phyloP scores from a whole-genome alignment of 2,888 invertebrate genomes.

The Therioaphis trifolii region DNA sequence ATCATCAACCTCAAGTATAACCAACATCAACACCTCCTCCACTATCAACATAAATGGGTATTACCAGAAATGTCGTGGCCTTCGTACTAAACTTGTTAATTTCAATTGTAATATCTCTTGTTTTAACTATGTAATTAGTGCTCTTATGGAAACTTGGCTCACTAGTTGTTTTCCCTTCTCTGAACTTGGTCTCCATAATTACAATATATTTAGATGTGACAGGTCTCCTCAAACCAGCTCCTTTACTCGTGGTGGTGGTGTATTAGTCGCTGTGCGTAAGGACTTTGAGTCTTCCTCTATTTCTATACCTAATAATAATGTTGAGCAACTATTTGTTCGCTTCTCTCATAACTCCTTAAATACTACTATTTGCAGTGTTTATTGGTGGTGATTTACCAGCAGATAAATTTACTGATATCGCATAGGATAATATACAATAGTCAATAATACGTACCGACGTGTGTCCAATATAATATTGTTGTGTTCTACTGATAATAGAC shows the following conservation, averaged over 20 bases:
- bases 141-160: not conserved
- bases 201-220: constrained; percentile 12
- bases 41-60: not conserved
- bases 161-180: not conserved
- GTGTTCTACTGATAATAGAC: too few species aligned
- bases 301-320: not conserved
- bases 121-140: not conserved
- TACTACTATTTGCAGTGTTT: not conserved
- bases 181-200: not conserved
- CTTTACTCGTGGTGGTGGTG: constrained; percentile 2
- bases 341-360: constrained; percentile 11
- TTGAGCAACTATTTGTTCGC: too few species aligned
- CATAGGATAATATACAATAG: too few species aligned
- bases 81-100: not conserved
- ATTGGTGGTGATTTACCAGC: too few species aligned
- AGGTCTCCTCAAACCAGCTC: not conserved
- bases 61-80: not conserved
- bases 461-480: too few species aligned
- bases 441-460: too few species aligned
- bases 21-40: not conserved
- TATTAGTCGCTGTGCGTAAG: not conserved
- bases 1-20: not conserved
- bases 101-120: not conserved
- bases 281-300: not conserved
- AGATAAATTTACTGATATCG: too few species aligned